Percentiles rank a stretch among this genome's conserved stretches.
Conservation (phyloP, 2,888 invertebrate species). For the Heliconius charithonia region DNA sequence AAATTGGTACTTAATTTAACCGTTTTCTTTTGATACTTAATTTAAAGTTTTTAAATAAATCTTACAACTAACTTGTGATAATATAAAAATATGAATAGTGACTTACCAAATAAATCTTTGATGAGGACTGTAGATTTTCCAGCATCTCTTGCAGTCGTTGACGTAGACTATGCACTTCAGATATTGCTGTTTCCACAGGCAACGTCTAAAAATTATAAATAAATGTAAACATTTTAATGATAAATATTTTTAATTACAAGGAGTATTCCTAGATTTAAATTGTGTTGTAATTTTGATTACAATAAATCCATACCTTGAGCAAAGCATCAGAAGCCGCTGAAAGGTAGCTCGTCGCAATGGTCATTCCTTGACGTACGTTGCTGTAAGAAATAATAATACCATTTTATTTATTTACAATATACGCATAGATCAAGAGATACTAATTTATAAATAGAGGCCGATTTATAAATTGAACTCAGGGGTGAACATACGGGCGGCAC, state of each 20-base stretch:
- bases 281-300: background rate
- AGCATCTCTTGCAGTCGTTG: slow-evolving; percentile 73
- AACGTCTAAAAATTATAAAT: slow-evolving; percentile 71
- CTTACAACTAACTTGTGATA: no score
- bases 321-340: slow-evolving; percentile 85
- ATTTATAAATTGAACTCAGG: no score
- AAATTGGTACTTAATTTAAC: no score
- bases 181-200: slow-evolving; percentile 85
- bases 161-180: slow-evolving; percentile 79
- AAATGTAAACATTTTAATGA: background rate
- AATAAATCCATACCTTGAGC: slow-evolving; percentile 80
- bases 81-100: no score
- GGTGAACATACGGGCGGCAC: no score
- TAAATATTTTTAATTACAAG: background rate
- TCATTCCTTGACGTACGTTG: slow-evolving; percentile 79
- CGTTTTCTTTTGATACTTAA: no score
- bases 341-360: slow-evolving; percentile 82
- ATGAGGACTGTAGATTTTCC: slow-evolving; percentile 78
- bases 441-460: no score
- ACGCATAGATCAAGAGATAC: no score
- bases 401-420: background rate
- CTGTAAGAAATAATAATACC: slow-evolving; percentile 57
- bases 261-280: background rate
- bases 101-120: slow-evolving; percentile 73
- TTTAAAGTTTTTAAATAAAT: no score